Conservation (phyloP, 1,140 invertebrate species). For the Drosophila truncata region DNA sequence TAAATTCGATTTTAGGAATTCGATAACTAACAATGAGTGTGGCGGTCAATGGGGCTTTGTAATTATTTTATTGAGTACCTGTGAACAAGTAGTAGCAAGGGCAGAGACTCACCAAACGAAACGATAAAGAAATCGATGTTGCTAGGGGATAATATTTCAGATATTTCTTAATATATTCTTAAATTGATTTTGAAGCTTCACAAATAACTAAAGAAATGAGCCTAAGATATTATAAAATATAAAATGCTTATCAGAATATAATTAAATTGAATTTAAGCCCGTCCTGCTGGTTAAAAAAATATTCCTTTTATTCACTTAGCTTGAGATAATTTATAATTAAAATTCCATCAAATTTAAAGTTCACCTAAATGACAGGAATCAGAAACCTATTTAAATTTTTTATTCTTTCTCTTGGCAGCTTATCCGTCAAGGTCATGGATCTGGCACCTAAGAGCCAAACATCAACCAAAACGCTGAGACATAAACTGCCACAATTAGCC, state of each 20-base stretch:
- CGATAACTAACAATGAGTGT: constrained; percentile 46
- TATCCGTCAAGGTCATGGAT: constrained; percentile 8
- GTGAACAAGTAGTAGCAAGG: constrained; percentile 40
- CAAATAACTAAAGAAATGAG: neutral
- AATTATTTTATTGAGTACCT: constrained; percentile 37
- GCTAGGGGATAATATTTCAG: neutral
- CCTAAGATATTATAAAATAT: neutral
- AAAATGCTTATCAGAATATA: neutral
- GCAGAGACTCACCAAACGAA: neutral
- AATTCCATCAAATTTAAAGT: neutral
- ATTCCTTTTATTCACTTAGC: neutral
- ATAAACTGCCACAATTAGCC: constrained; percentile 44
- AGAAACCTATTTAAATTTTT: neutral
- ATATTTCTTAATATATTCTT: neutral
- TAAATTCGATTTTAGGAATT: constrained; percentile 45
- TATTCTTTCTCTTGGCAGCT: neutral
- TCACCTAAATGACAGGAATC: neutral
- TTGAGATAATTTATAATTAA: neutral
- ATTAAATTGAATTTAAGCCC: neutral
- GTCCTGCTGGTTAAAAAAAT: too few relatives aligned
- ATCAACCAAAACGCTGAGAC: neutral
- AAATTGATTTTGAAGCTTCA: neutral
- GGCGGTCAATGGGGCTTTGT: constrained; percentile 35
- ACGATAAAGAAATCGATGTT: constrained; percentile 2
- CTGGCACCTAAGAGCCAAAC: constrained; percentile 8